Percentiles rank a stretch among this genome's conserved stretches.
Evolutionary conservation across 2,113 vertebrate species (phyloP).

Genomic region (Dolichallabes microphthalmus): DNA sequence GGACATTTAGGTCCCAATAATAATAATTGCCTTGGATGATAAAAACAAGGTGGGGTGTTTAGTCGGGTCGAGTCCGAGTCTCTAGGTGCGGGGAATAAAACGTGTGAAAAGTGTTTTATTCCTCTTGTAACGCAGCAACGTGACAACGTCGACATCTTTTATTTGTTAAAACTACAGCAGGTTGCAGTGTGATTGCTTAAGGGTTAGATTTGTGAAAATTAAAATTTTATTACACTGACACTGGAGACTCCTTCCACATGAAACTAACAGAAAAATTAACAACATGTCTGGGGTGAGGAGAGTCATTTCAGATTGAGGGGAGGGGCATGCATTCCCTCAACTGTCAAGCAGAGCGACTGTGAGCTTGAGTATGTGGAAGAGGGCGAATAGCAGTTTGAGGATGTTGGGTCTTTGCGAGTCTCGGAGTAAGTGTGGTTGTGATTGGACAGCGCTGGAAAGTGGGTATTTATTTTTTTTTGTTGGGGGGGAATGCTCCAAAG

Average conservation of each 20-base stretch:
- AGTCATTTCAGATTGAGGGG: too few species aligned
- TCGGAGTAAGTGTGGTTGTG: not conserved
- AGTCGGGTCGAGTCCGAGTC: not conserved
- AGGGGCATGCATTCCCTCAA: not conserved
- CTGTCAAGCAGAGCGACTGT: not conserved
- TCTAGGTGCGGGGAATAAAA: not conserved
- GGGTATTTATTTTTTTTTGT: too few species aligned
- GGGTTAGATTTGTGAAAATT: too few species aligned
- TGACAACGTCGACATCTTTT: not conserved
- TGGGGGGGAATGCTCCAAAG: not conserved
- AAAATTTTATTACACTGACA: not conserved
- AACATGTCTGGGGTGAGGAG: too few species aligned
- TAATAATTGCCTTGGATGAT: constrained; percentile 48
- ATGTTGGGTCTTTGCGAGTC: not conserved
- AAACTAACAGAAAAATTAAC: too few species aligned
- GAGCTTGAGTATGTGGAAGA: not conserved
- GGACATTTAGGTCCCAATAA: constrained; percentile 23
- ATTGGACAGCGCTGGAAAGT: not conserved
- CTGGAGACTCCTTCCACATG: not conserved
- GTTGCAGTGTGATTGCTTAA: too few species aligned
- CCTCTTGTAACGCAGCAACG: not conserved
- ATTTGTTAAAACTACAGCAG: not conserved
- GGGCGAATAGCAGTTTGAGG: not conserved
- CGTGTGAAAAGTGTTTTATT: not conserved
- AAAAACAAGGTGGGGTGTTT: not conserved